Percentiles rank a stretch among this genome's conserved stretches.
These are phyloP conservation scores for Xylocopa sonorina DNA, from an alignment of 1,140 invertebrate species.

Conservation along the genomic window DNA sequence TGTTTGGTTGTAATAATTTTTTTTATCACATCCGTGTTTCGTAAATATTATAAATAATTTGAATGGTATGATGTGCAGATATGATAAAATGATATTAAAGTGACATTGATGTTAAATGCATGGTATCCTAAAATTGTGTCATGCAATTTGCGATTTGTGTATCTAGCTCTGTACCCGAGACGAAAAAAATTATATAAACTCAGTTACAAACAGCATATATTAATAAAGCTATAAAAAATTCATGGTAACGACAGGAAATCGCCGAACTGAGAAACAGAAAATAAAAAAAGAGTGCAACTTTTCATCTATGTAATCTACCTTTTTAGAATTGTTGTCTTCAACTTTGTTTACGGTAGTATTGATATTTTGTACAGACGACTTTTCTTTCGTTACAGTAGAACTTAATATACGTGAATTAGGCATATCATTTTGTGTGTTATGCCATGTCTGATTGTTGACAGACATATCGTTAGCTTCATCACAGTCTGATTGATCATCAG, in stretches of 20 bases:
- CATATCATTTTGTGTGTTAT: constrained; percentile 73
- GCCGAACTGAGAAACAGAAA: constrained; percentile 55
- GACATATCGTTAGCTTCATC: constrained; percentile 75
- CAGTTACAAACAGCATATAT: constrained; percentile 50
- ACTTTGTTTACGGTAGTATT: constrained; percentile 71
- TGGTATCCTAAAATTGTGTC: constrained; percentile 18
- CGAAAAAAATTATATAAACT: constrained; percentile 37
- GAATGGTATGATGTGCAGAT: not conserved
- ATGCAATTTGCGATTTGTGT: constrained; percentile 52
- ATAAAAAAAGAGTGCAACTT: constrained; percentile 50
- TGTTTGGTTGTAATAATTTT: not conserved
- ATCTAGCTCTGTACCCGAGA: constrained; percentile 10
- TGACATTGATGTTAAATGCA: constrained; percentile 18
- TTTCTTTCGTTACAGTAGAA: constrained; percentile 75
- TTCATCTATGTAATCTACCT: constrained; percentile 74
- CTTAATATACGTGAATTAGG: constrained; percentile 72
- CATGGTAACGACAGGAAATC: constrained; percentile 46
- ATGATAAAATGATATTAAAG: constrained; percentile 9
- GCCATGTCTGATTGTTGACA: constrained; percentile 72
- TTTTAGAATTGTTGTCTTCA: constrained; percentile 74
- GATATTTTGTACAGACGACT: constrained; percentile 71
- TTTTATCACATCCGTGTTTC: not conserved
- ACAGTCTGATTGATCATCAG: constrained; percentile 77
- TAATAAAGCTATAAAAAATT: constrained; percentile 55
- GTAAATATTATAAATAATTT: not conserved